A percentile compares a stretch with the other conserved stretches of the same genome.
These are phyloP conservation scores for Scaptomyza montana DNA, from an alignment of 1,140 invertebrate species.

Conservation along the genomic window DNA sequence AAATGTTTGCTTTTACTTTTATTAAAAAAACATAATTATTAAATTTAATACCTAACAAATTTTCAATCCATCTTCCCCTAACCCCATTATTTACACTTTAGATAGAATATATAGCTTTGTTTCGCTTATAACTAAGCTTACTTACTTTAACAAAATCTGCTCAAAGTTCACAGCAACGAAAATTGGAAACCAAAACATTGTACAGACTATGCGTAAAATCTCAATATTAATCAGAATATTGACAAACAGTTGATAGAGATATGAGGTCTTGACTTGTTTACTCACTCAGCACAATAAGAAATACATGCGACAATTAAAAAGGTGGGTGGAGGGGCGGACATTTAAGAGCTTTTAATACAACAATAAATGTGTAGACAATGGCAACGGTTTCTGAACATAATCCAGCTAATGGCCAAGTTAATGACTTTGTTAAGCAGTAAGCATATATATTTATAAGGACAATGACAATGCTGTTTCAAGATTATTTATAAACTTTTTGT, in stretches of 20 bases:
- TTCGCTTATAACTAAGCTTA: too few species aligned
- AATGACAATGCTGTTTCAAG: slow-evolving; percentile 8
- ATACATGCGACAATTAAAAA: slow-evolving; percentile 9
- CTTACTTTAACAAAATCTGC: not conserved
- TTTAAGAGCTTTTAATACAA: slow-evolving; percentile 25
- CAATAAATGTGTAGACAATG: slow-evolving; percentile 17
- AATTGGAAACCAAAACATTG: not conserved
- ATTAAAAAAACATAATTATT: too few species aligned
- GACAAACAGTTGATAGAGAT: slow-evolving; percentile 5
- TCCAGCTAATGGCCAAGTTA: slow-evolving; percentile 39
- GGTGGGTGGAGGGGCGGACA: not conserved
- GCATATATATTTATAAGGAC: slow-evolving; percentile 18
- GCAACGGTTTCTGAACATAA: slow-evolving; percentile 23
- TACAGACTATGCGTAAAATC: slow-evolving; percentile 9
- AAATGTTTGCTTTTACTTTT: too few species aligned
- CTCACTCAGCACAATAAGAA: slow-evolving; percentile 22
- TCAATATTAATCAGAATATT: slow-evolving; percentile 17
- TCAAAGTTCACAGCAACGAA: slow-evolving; percentile 29
- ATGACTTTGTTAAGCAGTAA: slow-evolving; percentile 30
- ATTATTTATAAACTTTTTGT: slow-evolving; percentile 11
- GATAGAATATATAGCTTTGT: too few species aligned
- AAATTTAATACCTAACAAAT: too few species aligned
- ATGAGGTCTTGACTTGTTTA: slow-evolving; percentile 9
- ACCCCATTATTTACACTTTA: too few species aligned
- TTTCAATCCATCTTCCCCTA: too few species aligned